Conservation (phyloP, 2,797 vertebrate genomes). For the Acridotheres tristis region DNA sequence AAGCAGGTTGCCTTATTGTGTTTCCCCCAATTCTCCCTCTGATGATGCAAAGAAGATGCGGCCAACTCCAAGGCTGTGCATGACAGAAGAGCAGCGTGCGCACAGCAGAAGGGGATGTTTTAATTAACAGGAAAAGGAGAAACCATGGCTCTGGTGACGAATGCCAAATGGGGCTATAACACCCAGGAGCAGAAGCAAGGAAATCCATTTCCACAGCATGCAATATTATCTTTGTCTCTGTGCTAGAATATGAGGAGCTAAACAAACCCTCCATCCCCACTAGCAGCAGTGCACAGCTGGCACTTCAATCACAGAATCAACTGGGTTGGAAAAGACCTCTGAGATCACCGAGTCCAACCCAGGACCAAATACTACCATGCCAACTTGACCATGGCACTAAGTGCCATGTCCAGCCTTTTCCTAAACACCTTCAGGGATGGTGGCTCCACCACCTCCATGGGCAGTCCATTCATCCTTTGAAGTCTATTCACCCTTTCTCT, state of each 20-base stretch:
- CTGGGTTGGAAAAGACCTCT: background rate
- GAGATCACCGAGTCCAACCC: background rate
- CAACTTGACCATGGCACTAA: background rate
- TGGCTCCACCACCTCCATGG: background rate
- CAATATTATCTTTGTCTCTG: background rate
- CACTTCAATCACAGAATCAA: background rate
- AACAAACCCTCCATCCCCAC: background rate
- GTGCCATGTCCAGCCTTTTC: background rate
- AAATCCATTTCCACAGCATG: background rate
- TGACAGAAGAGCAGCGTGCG: background rate
- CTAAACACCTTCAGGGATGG: background rate
- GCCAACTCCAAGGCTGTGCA: background rate
- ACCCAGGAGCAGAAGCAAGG: background rate
- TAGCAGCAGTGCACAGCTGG: background rate
- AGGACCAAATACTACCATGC: background rate
- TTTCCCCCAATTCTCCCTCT: background rate
- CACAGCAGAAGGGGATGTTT: background rate
- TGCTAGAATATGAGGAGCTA: accelerated
- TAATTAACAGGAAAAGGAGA: background rate
- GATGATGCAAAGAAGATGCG: background rate
- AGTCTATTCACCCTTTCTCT: background rate
- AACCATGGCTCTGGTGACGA: background rate
- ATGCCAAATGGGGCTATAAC: background rate
- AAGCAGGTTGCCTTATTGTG: accelerated
- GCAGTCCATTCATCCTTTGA: background rate